phyloP scores from a whole-genome alignment of 2,797 vertebrate genomes.

The Catamblyrhynchus diadema region DNA sequence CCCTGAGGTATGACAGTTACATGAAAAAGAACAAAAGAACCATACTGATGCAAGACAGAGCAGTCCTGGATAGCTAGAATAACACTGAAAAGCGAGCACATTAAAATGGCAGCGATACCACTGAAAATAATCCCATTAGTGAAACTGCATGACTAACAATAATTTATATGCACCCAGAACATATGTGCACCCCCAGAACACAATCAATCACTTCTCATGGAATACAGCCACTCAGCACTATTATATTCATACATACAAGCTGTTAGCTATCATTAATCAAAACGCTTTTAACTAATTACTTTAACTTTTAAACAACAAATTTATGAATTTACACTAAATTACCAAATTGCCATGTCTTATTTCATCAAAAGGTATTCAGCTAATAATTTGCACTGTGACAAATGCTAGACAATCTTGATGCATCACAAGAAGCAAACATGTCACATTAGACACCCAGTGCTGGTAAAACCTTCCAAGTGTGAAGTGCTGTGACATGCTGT shows the following conservation, averaged over 20 bases:
- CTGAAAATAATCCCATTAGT: slow-evolving; percentile 48
- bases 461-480: background rate
- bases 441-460: background rate
- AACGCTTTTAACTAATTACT: slow-evolving; percentile 62
- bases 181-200: slow-evolving; percentile 57
- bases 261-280: slow-evolving; percentile 71
- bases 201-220: slow-evolving; percentile 68
- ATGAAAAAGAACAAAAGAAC: slow-evolving; percentile 12
- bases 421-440: background rate
- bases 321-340: slow-evolving; percentile 8
- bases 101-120: slow-evolving; percentile 43
- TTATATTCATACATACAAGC: slow-evolving; percentile 41
- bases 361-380: background rate
- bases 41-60: background rate
- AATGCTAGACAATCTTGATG: background rate
- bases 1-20: background rate
- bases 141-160: slow-evolving; percentile 46
- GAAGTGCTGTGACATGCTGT: background rate
- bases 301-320: slow-evolving; percentile 50
- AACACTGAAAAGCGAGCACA: slow-evolving; percentile 4
- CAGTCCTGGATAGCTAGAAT: background rate
- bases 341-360: background rate
- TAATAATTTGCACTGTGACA: background rate
- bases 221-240: slow-evolving; percentile 60
- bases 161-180: slow-evolving; percentile 68